Evolutionary conservation across 2,797 vertebrate species (phyloP).

Genomic region (Hipposideros larvatus): DNA sequence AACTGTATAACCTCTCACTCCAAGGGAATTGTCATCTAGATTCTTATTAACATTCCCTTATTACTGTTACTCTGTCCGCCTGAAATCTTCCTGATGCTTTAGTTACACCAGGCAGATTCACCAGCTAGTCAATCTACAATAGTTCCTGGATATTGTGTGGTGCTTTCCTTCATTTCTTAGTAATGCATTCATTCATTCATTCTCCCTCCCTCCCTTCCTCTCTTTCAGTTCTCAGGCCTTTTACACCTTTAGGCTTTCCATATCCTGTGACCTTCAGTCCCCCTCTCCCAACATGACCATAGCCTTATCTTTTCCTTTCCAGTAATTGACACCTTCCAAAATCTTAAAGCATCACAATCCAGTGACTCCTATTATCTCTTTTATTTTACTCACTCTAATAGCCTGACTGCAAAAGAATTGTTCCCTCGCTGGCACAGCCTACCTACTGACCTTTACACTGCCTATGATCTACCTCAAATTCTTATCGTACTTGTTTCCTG

Average conservation of each 20-base stretch:
- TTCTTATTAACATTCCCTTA: neutral
- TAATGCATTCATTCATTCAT: neutral
- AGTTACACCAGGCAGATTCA: neutral
- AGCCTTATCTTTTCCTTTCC: neutral
- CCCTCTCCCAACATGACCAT: neutral
- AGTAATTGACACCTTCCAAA: neutral
- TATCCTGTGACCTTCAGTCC: neutral
- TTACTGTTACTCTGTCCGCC: neutral
- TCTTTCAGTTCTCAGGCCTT: neutral
- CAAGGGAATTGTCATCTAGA: neutral
- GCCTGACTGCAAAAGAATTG: neutral
- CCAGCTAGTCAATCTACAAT: neutral
- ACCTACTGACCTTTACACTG: neutral
- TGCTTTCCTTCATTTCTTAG: neutral
- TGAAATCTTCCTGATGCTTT: neutral
- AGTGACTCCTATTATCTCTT: neutral
- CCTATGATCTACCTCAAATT: neutral
- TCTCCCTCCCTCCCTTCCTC: rapidly evolving
- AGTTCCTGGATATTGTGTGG: neutral
- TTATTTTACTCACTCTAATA: neutral
- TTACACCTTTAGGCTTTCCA: neutral
- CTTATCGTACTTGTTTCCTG: neutral
- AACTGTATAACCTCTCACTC: neutral
- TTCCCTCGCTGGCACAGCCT: neutral
- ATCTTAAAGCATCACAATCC: neutral